phyloP scores from a whole-genome alignment of 1,140 invertebrate genomes.

The Drosophila albomicans region DNA sequence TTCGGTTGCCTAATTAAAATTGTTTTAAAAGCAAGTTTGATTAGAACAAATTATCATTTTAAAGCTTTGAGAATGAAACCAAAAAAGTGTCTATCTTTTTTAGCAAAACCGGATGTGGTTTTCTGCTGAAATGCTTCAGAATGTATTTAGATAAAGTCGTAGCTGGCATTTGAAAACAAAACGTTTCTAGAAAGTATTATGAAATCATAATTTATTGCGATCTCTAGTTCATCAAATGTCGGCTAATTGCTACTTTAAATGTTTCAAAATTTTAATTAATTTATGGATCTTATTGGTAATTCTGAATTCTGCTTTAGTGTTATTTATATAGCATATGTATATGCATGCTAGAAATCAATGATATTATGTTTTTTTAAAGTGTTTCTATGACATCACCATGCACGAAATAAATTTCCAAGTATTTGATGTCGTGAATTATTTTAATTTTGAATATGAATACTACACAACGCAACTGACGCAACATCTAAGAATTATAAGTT shows the following conservation, averaged over 20 bases:
- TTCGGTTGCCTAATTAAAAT: no score
- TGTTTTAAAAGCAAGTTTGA: background rate
- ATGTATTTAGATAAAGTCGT: background rate
- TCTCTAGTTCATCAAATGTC: background rate
- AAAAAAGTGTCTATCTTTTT: background rate
- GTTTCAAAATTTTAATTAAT: background rate
- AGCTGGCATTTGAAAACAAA: background rate
- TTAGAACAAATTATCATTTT: background rate
- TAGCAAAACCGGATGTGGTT: background rate
- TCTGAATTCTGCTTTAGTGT: no score
- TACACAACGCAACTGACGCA: slow-evolving; percentile 7
- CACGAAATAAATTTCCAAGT: background rate
- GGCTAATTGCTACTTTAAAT: background rate
- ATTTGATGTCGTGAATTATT: background rate
- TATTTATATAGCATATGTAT: no score
- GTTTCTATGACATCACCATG: background rate
- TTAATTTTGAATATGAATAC: background rate
- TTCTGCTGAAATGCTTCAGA: background rate
- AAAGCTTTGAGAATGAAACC: background rate
- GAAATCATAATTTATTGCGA: background rate
- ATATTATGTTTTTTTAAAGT: background rate
- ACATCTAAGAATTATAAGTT: slow-evolving; percentile 7
- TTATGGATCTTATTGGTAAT: background rate
- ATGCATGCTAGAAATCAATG: background rate
- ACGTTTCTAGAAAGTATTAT: background rate